Conservation (phyloP, 2,113 vertebrate species). For the Hemicordylus capensis region DNA sequence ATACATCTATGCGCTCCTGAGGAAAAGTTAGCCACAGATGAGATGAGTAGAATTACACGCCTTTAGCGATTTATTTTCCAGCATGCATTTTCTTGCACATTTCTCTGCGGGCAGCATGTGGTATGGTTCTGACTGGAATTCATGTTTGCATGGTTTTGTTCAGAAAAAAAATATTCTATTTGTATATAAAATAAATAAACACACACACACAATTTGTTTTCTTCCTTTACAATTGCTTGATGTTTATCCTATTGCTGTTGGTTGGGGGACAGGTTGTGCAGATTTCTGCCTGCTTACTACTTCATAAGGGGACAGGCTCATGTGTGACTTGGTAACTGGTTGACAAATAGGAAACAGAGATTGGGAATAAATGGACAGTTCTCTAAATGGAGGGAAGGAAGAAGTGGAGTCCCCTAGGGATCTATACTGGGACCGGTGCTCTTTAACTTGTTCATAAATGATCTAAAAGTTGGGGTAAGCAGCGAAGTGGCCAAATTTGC, state of each 20-base stretch:
- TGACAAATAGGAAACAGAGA: too few species aligned
- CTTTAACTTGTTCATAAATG: too few species aligned
- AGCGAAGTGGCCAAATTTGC: too few species aligned
- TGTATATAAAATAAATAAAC: conserved; percentile 57
- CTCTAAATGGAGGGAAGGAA: too few species aligned
- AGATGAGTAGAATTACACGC: conserved; percentile 3
- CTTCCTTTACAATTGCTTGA: neutral
- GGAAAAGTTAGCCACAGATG: rapidly evolving
- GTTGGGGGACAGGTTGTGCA: neutral
- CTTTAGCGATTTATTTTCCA: neutral
- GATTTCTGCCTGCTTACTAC: neutral
- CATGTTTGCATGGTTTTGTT: neutral
- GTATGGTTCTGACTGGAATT: neutral
- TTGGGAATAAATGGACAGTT: too few species aligned
- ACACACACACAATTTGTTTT: neutral
- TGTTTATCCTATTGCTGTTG: neutral
- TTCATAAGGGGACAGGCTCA: too few species aligned
- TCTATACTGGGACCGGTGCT: too few species aligned
- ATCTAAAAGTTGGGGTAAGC: too few species aligned
- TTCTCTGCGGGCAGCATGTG: conserved; percentile 6
- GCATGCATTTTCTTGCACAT: conserved; percentile 24
- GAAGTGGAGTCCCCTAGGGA: too few species aligned
- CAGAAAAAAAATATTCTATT: conserved; percentile 2
- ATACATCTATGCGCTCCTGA: neutral
- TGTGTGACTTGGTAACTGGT: too few species aligned